phyloP scores from a whole-genome alignment of 2,888 invertebrate species.

The Chymomyza caudatula region DNA sequence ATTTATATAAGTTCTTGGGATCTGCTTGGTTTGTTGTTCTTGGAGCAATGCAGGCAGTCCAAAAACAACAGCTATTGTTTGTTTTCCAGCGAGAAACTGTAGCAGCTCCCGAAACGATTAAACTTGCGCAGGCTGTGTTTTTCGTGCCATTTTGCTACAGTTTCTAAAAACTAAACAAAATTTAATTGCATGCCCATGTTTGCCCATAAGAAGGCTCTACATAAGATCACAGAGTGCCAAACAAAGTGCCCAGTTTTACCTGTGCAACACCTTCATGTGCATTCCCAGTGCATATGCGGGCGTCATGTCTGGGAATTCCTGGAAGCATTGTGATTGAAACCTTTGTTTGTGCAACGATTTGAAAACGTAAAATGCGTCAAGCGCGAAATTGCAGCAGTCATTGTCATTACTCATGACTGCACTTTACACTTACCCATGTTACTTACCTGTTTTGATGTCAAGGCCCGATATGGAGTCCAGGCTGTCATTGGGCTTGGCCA shows the following conservation, averaged over 20 bases:
- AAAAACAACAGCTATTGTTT: constrained; percentile 35
- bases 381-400: constrained; percentile 27
- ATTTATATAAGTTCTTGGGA: constrained; percentile 50
- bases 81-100: constrained; percentile 35
- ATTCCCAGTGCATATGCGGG: neutral
- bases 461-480: neutral
- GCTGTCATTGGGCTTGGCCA: neutral
- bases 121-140: constrained; percentile 9
- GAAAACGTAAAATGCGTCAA: constrained; percentile 10
- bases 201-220: neutral
- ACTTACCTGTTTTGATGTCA: neutral
- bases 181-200: constrained; percentile 40
- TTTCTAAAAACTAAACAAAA: constrained; percentile 33
- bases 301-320: constrained; percentile 38
- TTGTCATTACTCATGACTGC: constrained; percentile 27
- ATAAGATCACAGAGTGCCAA: neutral
- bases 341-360: constrained; percentile 2
- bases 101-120: constrained; percentile 12
- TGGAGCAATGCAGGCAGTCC: constrained; percentile 19
- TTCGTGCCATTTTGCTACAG: constrained; percentile 14
- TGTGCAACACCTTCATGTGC: constrained; percentile 17
- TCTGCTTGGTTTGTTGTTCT: constrained; percentile 30
- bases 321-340: constrained; percentile 16
- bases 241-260: constrained; percentile 22
- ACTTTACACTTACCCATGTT: neutral